Evolutionary conservation across 2,797 vertebrate genomes (phyloP).

Genomic region (Danio choprae): DNA sequence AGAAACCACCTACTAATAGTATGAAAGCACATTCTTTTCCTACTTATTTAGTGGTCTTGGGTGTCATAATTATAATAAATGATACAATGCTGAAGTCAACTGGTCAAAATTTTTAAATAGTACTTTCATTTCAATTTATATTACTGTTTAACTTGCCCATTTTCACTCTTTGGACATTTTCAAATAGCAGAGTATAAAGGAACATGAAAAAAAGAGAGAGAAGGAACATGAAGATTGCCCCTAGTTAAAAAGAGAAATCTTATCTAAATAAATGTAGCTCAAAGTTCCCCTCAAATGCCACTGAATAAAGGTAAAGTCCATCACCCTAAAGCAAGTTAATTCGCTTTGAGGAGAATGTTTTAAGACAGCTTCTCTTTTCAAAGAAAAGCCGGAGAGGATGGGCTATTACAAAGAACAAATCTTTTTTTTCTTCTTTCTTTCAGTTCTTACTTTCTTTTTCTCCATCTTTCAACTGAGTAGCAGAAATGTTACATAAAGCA

Average conservation of each 20-base stretch:
- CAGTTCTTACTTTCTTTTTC: slow-evolving; percentile 3
- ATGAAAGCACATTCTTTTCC: background rate
- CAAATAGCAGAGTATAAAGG: slow-evolving; percentile 44
- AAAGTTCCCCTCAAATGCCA: slow-evolving; percentile 60
- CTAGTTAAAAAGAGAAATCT: slow-evolving; percentile 58
- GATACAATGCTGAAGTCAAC: slow-evolving; percentile 22
- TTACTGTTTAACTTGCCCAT: slow-evolving; percentile 40
- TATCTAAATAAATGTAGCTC: slow-evolving; percentile 61
- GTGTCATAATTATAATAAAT: background rate
- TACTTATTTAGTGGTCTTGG: background rate
- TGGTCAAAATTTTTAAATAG: slow-evolving; percentile 40
- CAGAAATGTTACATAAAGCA: slow-evolving; percentile 39
- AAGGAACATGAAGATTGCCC: slow-evolving; percentile 53
- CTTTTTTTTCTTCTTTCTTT: slow-evolving; percentile 19
- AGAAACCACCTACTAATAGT: background rate
- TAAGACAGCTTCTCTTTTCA: slow-evolving; percentile 54
- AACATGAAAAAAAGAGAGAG: slow-evolving; percentile 53
- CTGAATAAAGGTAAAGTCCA: slow-evolving; percentile 59
- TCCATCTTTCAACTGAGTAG: slow-evolving; percentile 23
- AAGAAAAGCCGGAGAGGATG: slow-evolving; percentile 46
- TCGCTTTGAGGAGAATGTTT: slow-evolving; percentile 60
- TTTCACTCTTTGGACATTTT: slow-evolving; percentile 44
- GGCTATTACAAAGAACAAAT: slow-evolving; percentile 49
- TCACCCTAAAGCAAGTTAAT: slow-evolving; percentile 55
- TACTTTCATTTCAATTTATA: slow-evolving; percentile 50